Conservation (phyloP, 2,113 vertebrate species). For the Percopsis transmontana region DNA sequence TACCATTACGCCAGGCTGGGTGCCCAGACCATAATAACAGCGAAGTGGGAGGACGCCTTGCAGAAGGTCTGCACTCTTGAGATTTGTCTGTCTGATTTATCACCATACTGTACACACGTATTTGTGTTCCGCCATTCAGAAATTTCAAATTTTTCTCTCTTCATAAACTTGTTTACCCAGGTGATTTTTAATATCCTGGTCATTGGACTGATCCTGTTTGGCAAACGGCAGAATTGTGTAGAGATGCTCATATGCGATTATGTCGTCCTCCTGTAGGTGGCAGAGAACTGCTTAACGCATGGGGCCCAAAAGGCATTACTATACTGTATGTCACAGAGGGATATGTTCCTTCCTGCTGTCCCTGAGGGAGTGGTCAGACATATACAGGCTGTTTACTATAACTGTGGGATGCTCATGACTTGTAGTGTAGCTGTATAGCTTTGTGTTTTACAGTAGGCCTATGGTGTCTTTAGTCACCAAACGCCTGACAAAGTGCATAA, state of each 20-base stretch:
- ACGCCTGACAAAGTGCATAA: not conserved
- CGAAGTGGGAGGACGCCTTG: slow-evolving; percentile 68
- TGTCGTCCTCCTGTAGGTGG: slow-evolving; percentile 59
- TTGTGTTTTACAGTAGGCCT: too few relatives aligned
- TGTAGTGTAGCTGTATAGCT: not conserved
- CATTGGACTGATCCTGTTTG: not conserved
- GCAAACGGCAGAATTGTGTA: too few relatives aligned
- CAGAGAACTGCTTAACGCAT: slow-evolving; percentile 69
- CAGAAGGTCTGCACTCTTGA: slow-evolving; percentile 73
- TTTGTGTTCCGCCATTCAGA: slow-evolving; percentile 16
- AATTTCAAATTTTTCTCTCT: slow-evolving; percentile 24
- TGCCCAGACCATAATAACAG: slow-evolving; percentile 80
- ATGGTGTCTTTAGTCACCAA: too few relatives aligned
- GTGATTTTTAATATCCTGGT: not conserved
- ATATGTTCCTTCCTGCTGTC: slow-evolving; percentile 71
- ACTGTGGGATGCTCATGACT: not conserved
- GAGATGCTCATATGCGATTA: not conserved
- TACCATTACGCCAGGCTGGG: slow-evolving; percentile 76
- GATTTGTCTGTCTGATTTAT: slow-evolving; percentile 48
- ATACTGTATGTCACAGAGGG: slow-evolving; percentile 68
- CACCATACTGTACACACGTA: slow-evolving; percentile 49
- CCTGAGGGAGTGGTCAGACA: slow-evolving; percentile 67
- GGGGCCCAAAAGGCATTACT: slow-evolving; percentile 60
- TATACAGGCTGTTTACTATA: not conserved
- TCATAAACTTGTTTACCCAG: slow-evolving; percentile 31